These are phyloP conservation scores for Manacus vitellinus DNA, from an alignment of 2,113 vertebrate genomes.

Conservation along the genomic window DNA sequence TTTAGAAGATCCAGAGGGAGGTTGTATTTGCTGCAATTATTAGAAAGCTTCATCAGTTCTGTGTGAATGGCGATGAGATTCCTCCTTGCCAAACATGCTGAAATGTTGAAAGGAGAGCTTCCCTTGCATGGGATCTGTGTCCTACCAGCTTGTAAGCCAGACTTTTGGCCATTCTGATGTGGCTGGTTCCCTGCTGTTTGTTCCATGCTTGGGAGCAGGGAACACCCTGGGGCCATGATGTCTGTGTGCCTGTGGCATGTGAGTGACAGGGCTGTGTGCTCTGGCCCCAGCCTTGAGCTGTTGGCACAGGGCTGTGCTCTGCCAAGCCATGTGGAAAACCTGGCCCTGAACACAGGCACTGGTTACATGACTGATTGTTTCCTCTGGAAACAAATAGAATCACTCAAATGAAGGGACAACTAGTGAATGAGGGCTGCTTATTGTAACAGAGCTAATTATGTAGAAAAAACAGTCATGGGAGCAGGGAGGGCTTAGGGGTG, in stretches of 20 bases:
- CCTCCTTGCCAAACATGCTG: neutral
- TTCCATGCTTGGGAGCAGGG: neutral
- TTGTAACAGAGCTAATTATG: slow-evolving; percentile 42
- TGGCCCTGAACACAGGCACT: neutral
- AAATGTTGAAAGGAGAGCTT: neutral
- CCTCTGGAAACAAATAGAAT: slow-evolving; percentile 39
- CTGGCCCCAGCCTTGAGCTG: neutral
- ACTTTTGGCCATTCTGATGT: neutral
- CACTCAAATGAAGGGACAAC: slow-evolving; percentile 6
- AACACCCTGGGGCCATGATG: neutral
- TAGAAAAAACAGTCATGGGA: slow-evolving; percentile 23
- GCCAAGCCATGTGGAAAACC: slow-evolving; percentile 36
- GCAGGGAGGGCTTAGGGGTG: slow-evolving; percentile 7
- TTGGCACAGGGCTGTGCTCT: neutral
- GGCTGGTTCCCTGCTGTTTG: neutral
- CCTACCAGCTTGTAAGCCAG: neutral
- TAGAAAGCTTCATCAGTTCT: neutral
- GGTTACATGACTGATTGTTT: slow-evolving; percentile 14
- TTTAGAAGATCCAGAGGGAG: neutral
- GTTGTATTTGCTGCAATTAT: neutral
- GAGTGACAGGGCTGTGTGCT: neutral
- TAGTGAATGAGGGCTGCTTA: slow-evolving; percentile 19
- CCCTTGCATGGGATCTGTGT: neutral
- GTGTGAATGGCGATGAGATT: neutral
- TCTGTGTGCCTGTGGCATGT: neutral